phyloP scores from a whole-genome alignment of 2,113 vertebrate species.

The Riparia riparia region DNA sequence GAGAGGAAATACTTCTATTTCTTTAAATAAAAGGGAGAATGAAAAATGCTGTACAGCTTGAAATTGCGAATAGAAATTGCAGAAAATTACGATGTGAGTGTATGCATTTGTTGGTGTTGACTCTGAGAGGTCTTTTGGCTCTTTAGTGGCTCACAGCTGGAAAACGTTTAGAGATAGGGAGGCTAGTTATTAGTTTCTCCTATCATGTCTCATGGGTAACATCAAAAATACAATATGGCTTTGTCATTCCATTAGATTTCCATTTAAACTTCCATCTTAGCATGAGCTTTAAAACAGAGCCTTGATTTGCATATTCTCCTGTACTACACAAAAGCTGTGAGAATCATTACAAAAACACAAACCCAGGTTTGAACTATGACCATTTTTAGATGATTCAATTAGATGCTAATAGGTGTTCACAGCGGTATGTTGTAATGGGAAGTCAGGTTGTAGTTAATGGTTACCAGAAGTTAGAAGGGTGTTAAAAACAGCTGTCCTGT shows the following conservation, averaged over 20 bases:
- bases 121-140: conserved; percentile 34
- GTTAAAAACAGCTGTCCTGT: conserved; percentile 58
- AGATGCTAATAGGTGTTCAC: conserved; percentile 57
- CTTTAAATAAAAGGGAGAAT: not conserved
- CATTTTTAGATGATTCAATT: conserved; percentile 54
- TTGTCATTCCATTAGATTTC: conserved; percentile 33
- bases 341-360: not conserved
- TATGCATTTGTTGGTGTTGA: conserved; percentile 39
- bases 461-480: conserved; percentile 55
- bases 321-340: not conserved
- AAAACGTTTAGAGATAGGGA: conserved; percentile 58
- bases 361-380: conserved; percentile 27
- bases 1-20: conserved; percentile 9
- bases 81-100: not conserved
- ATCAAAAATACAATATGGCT: conserved; percentile 41
- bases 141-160: conserved; percentile 49
- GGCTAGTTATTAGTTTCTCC: conserved; percentile 48
- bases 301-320: conserved; percentile 22
- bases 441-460: conserved; percentile 67
- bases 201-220: conserved; percentile 54
- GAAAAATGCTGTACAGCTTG: not conserved
- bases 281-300: not conserved
- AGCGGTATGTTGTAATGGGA: conserved; percentile 54
- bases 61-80: conserved; percentile 16
- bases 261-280: not conserved